These are phyloP conservation scores for Holothuria glaberrima DNA, from an alignment of 35 echinoderm and acorn worm genomes.

Conservation along the genomic window DNA sequence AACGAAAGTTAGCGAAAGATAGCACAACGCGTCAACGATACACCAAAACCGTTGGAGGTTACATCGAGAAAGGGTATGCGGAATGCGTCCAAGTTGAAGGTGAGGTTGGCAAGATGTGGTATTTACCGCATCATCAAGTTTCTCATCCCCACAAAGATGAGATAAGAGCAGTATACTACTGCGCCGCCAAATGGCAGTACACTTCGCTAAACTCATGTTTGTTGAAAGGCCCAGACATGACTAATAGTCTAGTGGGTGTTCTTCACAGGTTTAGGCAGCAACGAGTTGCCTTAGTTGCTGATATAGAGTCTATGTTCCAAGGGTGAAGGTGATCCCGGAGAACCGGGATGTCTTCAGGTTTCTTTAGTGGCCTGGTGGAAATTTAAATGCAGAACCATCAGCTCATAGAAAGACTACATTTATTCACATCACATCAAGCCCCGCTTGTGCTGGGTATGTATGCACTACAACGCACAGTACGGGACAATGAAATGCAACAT, in stretches of 20 bases:
- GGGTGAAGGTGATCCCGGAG: too few species aligned
- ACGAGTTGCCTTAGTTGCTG: too few species aligned
- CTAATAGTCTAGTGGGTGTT: too few species aligned
- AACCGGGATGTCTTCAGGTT: background rate
- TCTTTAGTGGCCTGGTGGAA: background rate
- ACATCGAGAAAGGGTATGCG: slow-evolving; percentile 39
- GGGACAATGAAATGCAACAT: background rate
- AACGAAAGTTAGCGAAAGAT: slow-evolving; percentile 42
- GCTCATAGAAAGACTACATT: background rate
- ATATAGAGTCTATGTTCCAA: too few species aligned
- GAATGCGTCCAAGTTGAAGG: slow-evolving; percentile 12
- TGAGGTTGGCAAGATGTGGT: slow-evolving; percentile 3
- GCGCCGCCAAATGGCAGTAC: slow-evolving; percentile 47
- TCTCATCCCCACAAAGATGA: slow-evolving; percentile 50
- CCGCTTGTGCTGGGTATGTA: slow-evolving; percentile 47
- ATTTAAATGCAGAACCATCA: background rate
- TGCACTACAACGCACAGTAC: slow-evolving; percentile 25
- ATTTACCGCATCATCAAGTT: slow-evolving; percentile 52
- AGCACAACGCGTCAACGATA: slow-evolving; percentile 19
- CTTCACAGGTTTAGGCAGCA: too few species aligned
- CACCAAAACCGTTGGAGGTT: slow-evolving; percentile 31
- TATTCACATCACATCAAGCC: background rate
- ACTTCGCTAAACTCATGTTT: slow-evolving; percentile 50
- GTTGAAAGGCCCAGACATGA: slow-evolving; percentile 34
- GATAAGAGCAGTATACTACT: slow-evolving; percentile 48